phyloP scores from a whole-genome alignment of 2,888 invertebrate genomes.

The Apodemia hepburni region DNA sequence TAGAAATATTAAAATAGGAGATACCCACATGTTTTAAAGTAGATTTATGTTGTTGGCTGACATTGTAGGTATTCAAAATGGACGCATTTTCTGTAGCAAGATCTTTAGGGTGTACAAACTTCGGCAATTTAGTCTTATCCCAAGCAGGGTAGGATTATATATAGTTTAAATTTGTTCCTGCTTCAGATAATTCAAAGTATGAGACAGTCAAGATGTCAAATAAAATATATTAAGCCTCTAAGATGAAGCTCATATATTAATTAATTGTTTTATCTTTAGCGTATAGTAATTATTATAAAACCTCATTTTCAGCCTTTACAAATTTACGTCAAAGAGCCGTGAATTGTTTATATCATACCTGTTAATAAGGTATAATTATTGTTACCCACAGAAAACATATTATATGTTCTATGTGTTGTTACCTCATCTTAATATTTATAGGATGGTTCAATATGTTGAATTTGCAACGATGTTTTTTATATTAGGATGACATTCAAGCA shows the following conservation, averaged over 20 bases:
- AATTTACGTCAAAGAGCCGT: too few species aligned
- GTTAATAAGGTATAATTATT: too few species aligned
- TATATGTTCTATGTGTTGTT: too few species aligned
- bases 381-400: too few species aligned
- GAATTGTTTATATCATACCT: too few species aligned
- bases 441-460: too few species aligned
- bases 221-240: background rate
- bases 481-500: too few species aligned
- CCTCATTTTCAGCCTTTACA: too few species aligned
- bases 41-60: background rate
- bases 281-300: background rate
- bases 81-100: background rate
- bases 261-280: background rate
- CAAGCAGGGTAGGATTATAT: background rate
- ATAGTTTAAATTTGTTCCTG: background rate
- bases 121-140: slow-evolving; percentile 2
- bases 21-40: background rate
- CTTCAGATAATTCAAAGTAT: background rate
- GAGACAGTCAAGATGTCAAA: background rate
- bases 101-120: background rate
- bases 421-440: too few species aligned
- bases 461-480: too few species aligned
- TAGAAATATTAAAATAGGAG: too few species aligned
- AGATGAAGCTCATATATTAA: background rate
- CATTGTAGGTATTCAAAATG: background rate